Base-by-base conservation (phyloP, 2,888 invertebrate species). In the Micropterix aruncella region DNA sequence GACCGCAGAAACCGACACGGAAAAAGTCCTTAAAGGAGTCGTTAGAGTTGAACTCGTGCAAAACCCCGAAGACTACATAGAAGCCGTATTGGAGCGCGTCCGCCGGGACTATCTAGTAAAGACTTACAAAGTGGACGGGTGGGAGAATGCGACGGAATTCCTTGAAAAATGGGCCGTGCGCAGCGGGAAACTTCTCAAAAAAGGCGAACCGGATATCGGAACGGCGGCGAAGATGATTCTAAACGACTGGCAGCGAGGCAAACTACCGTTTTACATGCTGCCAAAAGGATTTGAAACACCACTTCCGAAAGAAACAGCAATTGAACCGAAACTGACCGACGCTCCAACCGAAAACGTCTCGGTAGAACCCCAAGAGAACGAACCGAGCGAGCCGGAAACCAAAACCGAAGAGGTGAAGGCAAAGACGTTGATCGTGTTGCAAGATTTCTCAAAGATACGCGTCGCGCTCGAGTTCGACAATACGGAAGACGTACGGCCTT, bases 181-280 rank as follows among this genome's bases (percentile, higher is more conserved):
- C 51, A 78, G 79, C 9, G 99, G 99, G 1, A 93, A 92, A 65
- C 69, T 99, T 44, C 63, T 94, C 7, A 97, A 95, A 62, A 92
- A 92, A 54, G 99, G 95, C n/a, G 96, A 99, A 59, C 93, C 99
- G 7, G 95, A 99, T 66, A 69, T 94, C 16, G 68, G 77, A 41
- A 86, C 86, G 47, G 86, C 87, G 1, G 85, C 99, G 0, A 84
- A 87, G 61, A 95, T 95, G 88, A 80, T 99, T 7, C 74, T 99
- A 2, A 99, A 99, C 69, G 99, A 99, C 63, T 99, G 94, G 88
- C 97, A 99, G 66, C 77, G 99, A 56, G 99, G 99, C 3, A 94
- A 93, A 64, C 66, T 99, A 44, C 96, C 97, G 1, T 97, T 89
- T 64, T 99, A 91, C 70, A 83, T 91, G 3, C 74, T 81, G 40